phyloP scores from a whole-genome alignment of 1,140 invertebrate species.

The Musca domestica region DNA sequence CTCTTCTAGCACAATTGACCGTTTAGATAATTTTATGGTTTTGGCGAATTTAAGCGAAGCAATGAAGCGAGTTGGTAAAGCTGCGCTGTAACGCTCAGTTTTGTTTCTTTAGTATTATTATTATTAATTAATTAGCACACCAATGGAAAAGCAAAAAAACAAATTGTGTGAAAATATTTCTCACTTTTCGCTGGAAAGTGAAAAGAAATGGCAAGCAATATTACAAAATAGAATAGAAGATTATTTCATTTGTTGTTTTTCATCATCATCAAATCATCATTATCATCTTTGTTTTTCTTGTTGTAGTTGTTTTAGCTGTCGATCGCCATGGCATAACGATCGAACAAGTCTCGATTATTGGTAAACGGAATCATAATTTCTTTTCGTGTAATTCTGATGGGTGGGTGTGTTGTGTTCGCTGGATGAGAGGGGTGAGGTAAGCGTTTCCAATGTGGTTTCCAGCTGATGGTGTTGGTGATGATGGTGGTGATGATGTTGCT shows the following conservation, averaged over 20 bases:
- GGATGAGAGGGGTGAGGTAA: slow-evolving; percentile 30
- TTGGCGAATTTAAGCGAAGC: background rate
- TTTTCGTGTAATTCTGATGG: slow-evolving; percentile 45
- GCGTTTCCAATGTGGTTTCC: slow-evolving; percentile 29
- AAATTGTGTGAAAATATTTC: slow-evolving; percentile 42
- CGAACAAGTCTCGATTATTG: slow-evolving; percentile 35
- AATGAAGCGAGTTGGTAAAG: no score
- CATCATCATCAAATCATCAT: no score
- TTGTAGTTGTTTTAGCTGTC: no score
- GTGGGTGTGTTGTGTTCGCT: slow-evolving; percentile 24
- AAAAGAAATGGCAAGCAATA: slow-evolving; percentile 34
- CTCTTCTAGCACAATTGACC: slow-evolving; percentile 13
- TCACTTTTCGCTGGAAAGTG: slow-evolving; percentile 33
- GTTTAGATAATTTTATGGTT: background rate
- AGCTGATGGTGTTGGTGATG: slow-evolving; percentile 29
- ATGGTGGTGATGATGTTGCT: slow-evolving; percentile 30
- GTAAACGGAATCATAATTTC: slow-evolving; percentile 54
- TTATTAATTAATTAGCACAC: no score
- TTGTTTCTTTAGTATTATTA: no score
- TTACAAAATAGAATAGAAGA: slow-evolving; percentile 41
- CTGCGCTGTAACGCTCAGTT: no score
- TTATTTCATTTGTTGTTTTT: slow-evolving; percentile 30
- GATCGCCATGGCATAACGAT: no score
- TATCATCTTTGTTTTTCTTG: no score
- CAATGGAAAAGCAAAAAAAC: no score